A percentile compares a stretch with the other conserved stretches of the same genome.
Evolutionary conservation across 2,797 vertebrate genomes (phyloP).

Genomic region (Zenarchopterus dispar): DNA sequence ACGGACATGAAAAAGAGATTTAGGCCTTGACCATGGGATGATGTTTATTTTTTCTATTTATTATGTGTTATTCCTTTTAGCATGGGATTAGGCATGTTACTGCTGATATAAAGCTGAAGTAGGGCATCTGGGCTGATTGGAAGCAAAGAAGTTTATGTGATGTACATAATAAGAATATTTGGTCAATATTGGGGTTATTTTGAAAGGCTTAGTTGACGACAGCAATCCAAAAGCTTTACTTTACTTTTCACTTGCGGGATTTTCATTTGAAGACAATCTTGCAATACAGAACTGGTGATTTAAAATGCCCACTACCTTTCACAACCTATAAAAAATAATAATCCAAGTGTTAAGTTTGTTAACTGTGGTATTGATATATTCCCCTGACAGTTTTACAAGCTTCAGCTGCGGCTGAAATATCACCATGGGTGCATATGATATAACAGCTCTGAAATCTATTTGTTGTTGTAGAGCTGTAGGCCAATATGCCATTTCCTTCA

Average conservation of each 20-base stretch:
- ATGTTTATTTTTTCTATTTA: slow-evolving; percentile 73
- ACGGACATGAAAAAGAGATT: slow-evolving; percentile 81
- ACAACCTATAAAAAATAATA: neutral
- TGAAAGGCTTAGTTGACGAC: slow-evolving; percentile 64
- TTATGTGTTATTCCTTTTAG: slow-evolving; percentile 77
- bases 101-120: slow-evolving; percentile 70
- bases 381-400: slow-evolving; percentile 17
- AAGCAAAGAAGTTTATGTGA: slow-evolving; percentile 76
- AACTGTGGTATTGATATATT: neutral
- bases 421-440: slow-evolving; percentile 41
- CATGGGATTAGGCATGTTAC: slow-evolving; percentile 81
- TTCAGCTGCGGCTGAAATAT: slow-evolving; percentile 25
- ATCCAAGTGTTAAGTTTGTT: neutral
- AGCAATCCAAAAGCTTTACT: slow-evolving; percentile 31
- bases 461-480: slow-evolving; percentile 51
- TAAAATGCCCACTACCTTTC: neutral
- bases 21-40: slow-evolving; percentile 67
- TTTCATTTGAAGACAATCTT: slow-evolving; percentile 20
- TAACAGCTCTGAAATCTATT: slow-evolving; percentile 55
- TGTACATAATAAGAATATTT: slow-evolving; percentile 75
- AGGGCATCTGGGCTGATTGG: slow-evolving; percentile 76
- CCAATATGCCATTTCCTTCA: slow-evolving; percentile 53
- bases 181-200: slow-evolving; percentile 79
- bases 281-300: neutral
- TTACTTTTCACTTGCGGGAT: slow-evolving; percentile 17